A percentile compares a stretch with the other conserved stretches of the same genome.
Evolutionary conservation across 1,140 invertebrate species (phyloP).

Genomic region (Cherax destructor): DNA sequence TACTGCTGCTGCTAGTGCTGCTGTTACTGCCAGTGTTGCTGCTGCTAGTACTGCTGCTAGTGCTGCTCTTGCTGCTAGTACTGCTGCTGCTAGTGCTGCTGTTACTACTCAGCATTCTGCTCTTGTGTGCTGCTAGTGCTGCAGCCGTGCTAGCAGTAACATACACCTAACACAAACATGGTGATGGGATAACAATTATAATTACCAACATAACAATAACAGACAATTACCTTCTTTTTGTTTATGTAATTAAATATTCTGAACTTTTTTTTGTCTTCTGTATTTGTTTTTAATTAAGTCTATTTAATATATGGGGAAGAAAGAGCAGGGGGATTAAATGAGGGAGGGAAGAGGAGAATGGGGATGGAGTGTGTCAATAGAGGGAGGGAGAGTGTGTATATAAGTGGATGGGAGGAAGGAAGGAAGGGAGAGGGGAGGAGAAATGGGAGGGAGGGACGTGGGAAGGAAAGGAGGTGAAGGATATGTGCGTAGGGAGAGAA

Average conservation of each 20-base stretch:
- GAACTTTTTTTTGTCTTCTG: neutral
- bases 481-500: neutral
- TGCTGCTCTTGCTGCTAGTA: too few species aligned
- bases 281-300: conserved; percentile 27
- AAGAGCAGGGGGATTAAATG: neutral
- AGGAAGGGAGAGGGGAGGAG: neutral
- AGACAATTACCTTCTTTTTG: neutral
- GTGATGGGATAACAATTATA: too few species aligned
- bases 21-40: too few species aligned
- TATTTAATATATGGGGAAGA: conserved; percentile 16
- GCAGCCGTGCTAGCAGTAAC: too few species aligned
- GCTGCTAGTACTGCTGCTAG: too few species aligned
- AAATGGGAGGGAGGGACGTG: too few species aligned
- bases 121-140: too few species aligned
- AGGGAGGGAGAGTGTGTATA: neutral
- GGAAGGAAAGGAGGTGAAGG: neutral
- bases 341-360: neutral
- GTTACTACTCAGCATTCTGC: too few species aligned
- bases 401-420: neutral
- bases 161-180: too few species aligned
- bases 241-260: neutral
- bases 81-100: too few species aligned
- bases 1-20: too few species aligned
- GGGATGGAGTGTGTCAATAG: neutral
- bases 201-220: too few species aligned